A percentile compares a stretch with the other conserved stretches of the same genome.
phyloP scores from a whole-genome alignment of 2,797 vertebrate species.

The Neostethus bicornis region DNA sequence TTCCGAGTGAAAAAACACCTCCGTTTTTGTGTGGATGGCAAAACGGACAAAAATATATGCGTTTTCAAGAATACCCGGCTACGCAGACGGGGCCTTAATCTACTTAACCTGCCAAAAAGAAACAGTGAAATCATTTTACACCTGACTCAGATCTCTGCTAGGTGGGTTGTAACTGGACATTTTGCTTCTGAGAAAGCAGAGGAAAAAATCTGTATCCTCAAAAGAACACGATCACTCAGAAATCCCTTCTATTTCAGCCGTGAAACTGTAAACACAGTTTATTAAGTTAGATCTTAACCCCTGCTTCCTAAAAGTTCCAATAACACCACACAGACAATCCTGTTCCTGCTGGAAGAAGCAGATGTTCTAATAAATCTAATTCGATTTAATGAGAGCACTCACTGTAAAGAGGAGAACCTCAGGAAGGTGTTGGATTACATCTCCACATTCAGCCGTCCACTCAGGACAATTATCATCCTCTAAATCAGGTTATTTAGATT shows the following conservation, averaged over 20 bases:
- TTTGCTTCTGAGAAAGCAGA: not conserved
- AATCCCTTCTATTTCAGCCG: not conserved
- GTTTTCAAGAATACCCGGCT: too few species aligned
- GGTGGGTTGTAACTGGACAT: not conserved
- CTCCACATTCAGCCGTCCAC: conserved; percentile 73
- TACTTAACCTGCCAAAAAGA: not conserved
- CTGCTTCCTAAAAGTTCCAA: conserved; percentile 18
- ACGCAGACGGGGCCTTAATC: not conserved
- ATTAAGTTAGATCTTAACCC: conserved; percentile 17
- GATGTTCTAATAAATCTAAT: conserved; percentile 78
- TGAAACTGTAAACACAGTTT: conserved; percentile 3
- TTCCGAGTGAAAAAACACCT: too few species aligned
- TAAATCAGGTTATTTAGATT: conserved; percentile 79
- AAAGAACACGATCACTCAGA: not conserved
- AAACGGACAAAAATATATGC: too few species aligned
- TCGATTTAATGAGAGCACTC: conserved; percentile 72
- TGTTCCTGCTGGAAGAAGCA: conserved; percentile 62
- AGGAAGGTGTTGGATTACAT: conserved; percentile 74
- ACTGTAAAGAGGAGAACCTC: conserved; percentile 56
- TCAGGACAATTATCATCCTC: conserved; percentile 68
- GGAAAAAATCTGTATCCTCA: not conserved
- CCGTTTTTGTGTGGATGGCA: too few species aligned
- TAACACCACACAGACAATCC: conserved; percentile 23
- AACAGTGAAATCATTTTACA: not conserved
- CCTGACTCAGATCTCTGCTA: not conserved